A percentile compares a stretch with the other conserved stretches of the same genome.
Conservation (phyloP, 2,888 invertebrate species). For the Antheraea assamensis region DNA sequence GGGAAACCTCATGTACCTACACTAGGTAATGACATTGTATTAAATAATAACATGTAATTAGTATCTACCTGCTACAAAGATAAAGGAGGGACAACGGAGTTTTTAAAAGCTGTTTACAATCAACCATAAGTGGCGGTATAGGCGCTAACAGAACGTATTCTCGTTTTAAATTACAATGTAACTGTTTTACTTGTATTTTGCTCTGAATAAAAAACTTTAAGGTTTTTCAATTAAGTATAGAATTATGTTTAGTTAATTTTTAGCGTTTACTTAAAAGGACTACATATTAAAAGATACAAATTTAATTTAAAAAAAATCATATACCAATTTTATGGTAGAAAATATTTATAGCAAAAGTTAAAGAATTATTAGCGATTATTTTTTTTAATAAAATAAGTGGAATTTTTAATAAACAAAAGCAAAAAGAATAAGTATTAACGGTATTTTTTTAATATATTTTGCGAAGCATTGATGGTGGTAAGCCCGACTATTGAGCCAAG, state of each 20-base stretch:
- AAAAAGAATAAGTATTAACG: too few relatives aligned
- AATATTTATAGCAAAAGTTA: too few relatives aligned
- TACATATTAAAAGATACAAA: too few relatives aligned
- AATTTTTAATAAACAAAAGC: too few relatives aligned
- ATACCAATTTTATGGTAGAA: too few relatives aligned
- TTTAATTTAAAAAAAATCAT: too few relatives aligned
- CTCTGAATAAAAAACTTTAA: not conserved
- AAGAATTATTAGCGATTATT: too few relatives aligned
- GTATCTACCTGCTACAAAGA: constrained; percentile 74
- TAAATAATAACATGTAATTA: constrained; percentile 80
- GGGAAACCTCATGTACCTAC: constrained; percentile 49
- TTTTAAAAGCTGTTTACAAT: constrained; percentile 79
- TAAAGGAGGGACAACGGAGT: constrained; percentile 73
- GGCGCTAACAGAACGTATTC: constrained; percentile 32
- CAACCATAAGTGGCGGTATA: constrained; percentile 71
- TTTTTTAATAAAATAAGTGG: too few relatives aligned
- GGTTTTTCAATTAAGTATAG: not conserved
- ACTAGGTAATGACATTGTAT: constrained; percentile 75
- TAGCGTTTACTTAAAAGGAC: too few relatives aligned
- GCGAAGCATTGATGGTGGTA: too few relatives aligned
- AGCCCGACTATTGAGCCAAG: too few relatives aligned
- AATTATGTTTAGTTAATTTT: not conserved
- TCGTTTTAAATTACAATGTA: constrained; percentile 7
- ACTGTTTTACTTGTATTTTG: not conserved
- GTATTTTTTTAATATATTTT: too few relatives aligned